Evolutionary conservation across 1,140 invertebrate genomes (phyloP), one percentile per base, ranked within the genome.

Genomic region (Drosophila orosa): DNA sequence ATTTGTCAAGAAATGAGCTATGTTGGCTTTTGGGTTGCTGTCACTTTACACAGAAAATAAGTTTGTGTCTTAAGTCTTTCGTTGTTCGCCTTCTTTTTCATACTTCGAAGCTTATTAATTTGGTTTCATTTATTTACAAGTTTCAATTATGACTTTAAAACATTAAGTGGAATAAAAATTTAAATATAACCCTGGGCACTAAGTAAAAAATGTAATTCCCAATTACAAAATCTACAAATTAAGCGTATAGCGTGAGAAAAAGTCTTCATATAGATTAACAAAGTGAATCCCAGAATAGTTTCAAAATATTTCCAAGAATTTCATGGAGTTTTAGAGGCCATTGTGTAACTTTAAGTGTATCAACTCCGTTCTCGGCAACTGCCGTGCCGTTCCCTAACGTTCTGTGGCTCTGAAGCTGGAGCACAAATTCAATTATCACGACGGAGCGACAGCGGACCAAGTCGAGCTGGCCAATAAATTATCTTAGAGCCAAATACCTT

Each of bases 371-470:
- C 63, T 54, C n/a, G 37, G 35, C 37, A 10, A 25, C 33, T n/a
- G 42, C 25, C 25, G 15, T 27, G 25, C 44, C 42, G 35, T 67
- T 66, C 44, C 63, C 63, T 40, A 66, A 50, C 63, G 63, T 40
- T 67, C 44, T 57, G 37, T 10, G 31, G 29, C 48, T 63, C 45
- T 42, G 24, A 24, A 59, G 77, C 61, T 56, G 25, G 22, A 68
- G 76, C 80, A 89, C 84, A 89, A 89, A 89, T 89, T 89, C 84
- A 89, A 89, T 89, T 89, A 89, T 89, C 84, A 89, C 84, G 84
- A 89, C 76, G 82, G 45, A 55, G 65, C 63, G 65, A 84, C 72
- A 76, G 82, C 61, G 65, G 60, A 73, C 75, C 66, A 82, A 87
- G 76, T 78, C 73, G 63, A 61, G 80, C 80, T 71, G 67, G 80